Evolutionary conservation across 2,888 invertebrate species (phyloP).

Genomic region (Drosophila mercatorum): DNA sequence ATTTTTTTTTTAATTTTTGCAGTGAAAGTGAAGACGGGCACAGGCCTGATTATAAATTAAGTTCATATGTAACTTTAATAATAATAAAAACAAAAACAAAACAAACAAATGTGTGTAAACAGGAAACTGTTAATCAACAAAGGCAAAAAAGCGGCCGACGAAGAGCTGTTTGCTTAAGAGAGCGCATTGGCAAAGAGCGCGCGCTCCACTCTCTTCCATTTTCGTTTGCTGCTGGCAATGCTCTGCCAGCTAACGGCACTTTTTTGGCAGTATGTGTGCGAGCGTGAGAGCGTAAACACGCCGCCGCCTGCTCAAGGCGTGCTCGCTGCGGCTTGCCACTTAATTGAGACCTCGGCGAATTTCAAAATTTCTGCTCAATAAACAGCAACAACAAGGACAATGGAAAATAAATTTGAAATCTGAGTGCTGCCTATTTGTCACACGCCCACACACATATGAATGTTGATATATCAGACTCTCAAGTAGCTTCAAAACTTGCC

Average conservation of each 20-base stretch:
- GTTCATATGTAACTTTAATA: constrained; percentile 79
- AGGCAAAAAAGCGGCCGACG: constrained; percentile 28
- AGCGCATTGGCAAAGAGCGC: constrained; percentile 31
- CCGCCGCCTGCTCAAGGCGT: constrained; percentile 14
- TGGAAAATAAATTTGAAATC: constrained; percentile 46
- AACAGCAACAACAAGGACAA: constrained; percentile 20
- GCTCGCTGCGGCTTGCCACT: constrained; percentile 14
- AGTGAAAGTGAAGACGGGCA: constrained; percentile 49
- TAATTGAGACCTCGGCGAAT: constrained; percentile 55
- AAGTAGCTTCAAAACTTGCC: constrained; percentile 62
- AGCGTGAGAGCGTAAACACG: constrained; percentile 54
- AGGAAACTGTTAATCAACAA: constrained; percentile 30
- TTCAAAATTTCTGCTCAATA: constrained; percentile 34
- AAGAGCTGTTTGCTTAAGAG: constrained; percentile 41
- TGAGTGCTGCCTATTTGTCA: constrained; percentile 55
- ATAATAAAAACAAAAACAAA: constrained; percentile 63
- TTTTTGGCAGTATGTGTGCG: constrained; percentile 44
- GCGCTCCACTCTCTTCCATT: background rate
- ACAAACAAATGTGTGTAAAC: constrained; percentile 41
- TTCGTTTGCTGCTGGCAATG: constrained; percentile 41
- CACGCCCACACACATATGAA: constrained; percentile 35
- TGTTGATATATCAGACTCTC: constrained; percentile 59
- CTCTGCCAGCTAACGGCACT: constrained; percentile 17
- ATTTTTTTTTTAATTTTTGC: constrained; percentile 35
- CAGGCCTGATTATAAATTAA: constrained; percentile 69